phyloP scores from a whole-genome alignment of 2,888 invertebrate species.

The Tetragonisca angustula region DNA sequence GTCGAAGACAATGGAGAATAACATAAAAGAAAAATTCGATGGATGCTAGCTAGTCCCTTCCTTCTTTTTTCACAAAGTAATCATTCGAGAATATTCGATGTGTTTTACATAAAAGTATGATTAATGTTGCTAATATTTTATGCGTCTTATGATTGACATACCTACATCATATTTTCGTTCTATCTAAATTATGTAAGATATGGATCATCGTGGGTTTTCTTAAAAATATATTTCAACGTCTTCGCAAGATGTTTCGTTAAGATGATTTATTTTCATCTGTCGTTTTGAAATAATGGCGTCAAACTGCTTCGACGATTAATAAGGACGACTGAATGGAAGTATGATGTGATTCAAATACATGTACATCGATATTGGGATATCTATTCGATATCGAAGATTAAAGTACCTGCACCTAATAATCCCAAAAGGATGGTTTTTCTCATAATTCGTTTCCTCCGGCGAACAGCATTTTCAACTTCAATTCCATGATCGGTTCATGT shows the following conservation, averaged over 20 bases:
- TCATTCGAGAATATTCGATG: not conserved
- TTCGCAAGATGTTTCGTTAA: not conserved
- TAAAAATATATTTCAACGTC: not conserved
- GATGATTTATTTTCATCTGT: not conserved
- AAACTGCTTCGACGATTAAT: not conserved
- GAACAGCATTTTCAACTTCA: constrained; percentile 10
- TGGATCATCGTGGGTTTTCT: not conserved
- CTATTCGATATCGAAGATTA: constrained; percentile 22
- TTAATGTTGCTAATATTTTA: not conserved
- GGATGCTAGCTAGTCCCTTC: not conserved
- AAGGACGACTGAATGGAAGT: not conserved
- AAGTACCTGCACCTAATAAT: constrained; percentile 29
- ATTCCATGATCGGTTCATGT: not conserved
- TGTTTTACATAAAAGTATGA: not conserved
- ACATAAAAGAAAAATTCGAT: not conserved
- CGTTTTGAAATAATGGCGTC: constrained; percentile 4
- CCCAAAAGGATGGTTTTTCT: constrained; percentile 20
- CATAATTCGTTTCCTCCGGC: not conserved
- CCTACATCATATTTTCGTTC: not conserved
- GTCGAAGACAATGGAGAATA: constrained; percentile 14
- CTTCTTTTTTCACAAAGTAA: not conserved
- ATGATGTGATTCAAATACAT: constrained; percentile 29
- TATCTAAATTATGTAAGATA: not conserved
- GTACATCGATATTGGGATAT: too few species aligned
- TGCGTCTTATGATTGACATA: not conserved